phyloP scores from a whole-genome alignment of 2,113 vertebrate species.

The Aptenodytes forsteri region DNA sequence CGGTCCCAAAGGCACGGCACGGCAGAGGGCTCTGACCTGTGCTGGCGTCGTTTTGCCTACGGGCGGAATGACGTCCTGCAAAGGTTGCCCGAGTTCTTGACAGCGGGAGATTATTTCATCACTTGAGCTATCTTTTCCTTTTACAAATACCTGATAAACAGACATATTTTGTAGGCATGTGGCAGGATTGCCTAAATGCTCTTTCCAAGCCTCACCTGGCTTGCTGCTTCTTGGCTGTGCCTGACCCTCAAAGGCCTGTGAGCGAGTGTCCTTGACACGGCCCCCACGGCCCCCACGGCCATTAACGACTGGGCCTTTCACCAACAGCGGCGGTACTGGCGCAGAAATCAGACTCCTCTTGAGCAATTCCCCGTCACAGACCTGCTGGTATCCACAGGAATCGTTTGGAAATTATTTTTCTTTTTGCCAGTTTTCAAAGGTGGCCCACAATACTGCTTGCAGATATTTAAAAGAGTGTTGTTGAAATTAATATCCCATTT shows the following conservation, averaged over 20 bases:
- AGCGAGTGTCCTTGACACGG: rapidly evolving
- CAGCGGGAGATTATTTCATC: rapidly evolving
- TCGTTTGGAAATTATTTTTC: rapidly evolving
- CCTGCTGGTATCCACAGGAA: rapidly evolving
- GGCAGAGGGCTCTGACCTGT: background rate
- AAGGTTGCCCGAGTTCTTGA: rapidly evolving
- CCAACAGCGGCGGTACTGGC: rapidly evolving
- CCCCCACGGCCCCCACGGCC: no score
- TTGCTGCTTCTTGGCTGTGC: background rate
- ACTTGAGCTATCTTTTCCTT: no score
- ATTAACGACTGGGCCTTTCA: rapidly evolving
- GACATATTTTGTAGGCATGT: rapidly evolving
- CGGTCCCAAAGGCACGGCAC: rapidly evolving
- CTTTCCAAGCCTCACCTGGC: background rate
- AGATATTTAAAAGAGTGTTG: background rate
- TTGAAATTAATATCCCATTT: background rate
- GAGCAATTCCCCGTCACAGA: rapidly evolving
- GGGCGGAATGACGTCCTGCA: no score
- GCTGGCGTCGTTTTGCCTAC: background rate
- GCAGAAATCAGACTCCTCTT: rapidly evolving
- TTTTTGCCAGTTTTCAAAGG: background rate
- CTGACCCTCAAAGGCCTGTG: rapidly evolving
- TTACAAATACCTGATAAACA: background rate
- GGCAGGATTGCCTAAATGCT: no score
- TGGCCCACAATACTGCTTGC: background rate